phyloP scores from a whole-genome alignment of 2,888 invertebrate species.

The Pristionchus mayeri region DNA sequence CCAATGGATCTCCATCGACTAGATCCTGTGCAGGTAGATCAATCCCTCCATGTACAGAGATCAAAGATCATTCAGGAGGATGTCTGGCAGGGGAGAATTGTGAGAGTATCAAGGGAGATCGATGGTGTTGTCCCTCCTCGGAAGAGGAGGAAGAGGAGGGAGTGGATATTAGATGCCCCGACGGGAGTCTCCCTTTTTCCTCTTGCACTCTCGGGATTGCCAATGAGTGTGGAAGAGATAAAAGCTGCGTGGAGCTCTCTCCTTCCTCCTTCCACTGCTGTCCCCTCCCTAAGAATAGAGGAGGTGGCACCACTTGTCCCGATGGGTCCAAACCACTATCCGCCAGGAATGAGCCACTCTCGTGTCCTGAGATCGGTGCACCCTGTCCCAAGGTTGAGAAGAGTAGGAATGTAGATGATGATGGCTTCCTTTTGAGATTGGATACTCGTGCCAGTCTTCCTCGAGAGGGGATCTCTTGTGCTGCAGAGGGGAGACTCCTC shows the following conservation, averaged over 20 bases:
- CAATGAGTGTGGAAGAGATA: not conserved
- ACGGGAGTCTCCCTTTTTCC: constrained; percentile 16
- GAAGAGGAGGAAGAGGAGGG: constrained; percentile 44
- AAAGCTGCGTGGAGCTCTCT: not conserved
- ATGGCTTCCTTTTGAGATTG: constrained; percentile 51
- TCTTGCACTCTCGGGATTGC: not conserved
- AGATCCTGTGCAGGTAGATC: constrained; percentile 18
- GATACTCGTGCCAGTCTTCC: constrained; percentile 60
- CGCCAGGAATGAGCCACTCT: constrained; percentile 52
- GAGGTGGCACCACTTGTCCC: constrained; percentile 50
- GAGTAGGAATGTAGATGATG: too few relatives aligned
- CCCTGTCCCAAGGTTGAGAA: constrained; percentile 53
- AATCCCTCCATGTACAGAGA: constrained; percentile 53
- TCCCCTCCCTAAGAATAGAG: constrained; percentile 13
- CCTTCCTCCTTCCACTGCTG: not conserved
- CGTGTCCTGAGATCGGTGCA: constrained; percentile 57
- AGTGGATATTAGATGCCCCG: constrained; percentile 47
- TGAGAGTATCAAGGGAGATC: constrained; percentile 53
- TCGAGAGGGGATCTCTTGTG: constrained; percentile 51
- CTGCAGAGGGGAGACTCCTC: not conserved
- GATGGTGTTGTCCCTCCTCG: constrained; percentile 65
- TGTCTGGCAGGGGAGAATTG: constrained; percentile 61
- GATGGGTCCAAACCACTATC: constrained; percentile 54
- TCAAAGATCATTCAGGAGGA: constrained; percentile 57
- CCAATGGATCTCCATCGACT: constrained; percentile 1